Evolutionary conservation across 2,113 vertebrate species (phyloP), one percentile per base, ranked within the genome.

Genomic region (Vulpes vulpes): DNA sequence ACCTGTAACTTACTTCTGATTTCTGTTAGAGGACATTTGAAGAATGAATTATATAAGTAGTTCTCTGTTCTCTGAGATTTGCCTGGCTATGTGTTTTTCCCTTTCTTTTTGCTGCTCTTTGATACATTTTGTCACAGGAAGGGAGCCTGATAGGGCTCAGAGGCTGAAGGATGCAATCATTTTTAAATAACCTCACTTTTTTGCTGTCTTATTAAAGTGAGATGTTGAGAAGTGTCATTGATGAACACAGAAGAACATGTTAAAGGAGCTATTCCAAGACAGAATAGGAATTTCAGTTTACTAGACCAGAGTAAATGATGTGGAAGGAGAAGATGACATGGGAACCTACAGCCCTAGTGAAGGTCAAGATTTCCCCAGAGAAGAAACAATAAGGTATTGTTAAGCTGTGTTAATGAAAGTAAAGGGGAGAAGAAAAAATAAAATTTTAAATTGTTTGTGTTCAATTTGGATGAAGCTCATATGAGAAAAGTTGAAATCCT

Each of bases 161-260:
- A 91, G 55, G 15, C 32, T 89, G 35, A 95, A 89, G 5, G 49
- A 91, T 80, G 2, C 30, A 96, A 55, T 51, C 90, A 55, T 71
- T 19, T 94, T 94, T 60, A 8, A 86, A 25, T 93, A 96, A 81
- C 25, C 12, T 85, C 64, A 78, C 11, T 19, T 78, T 89, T 81
- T 76, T 82, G 8, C 64, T 69, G 9, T 89, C 49, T 17, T 76
- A 12, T 92, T 91, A 79, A 76, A 93, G 78, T 27, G 5, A 67
- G 73, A 87, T 76, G 43, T 79, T 94, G 35, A 87, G 62, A 88
- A 76, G 9, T 83, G 3, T 30, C 27, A 27, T 71, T 43, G 15
- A 57, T 38, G 20, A 89, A 90, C 79, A 88, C 73, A 92, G 62
- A 91, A 89, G 35, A 93, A 64, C 2, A 49, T 67, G n/a, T 71